These are phyloP conservation scores for Manacus vitellinus DNA, from an alignment of 2,113 vertebrate species.

Conservation along the genomic window DNA sequence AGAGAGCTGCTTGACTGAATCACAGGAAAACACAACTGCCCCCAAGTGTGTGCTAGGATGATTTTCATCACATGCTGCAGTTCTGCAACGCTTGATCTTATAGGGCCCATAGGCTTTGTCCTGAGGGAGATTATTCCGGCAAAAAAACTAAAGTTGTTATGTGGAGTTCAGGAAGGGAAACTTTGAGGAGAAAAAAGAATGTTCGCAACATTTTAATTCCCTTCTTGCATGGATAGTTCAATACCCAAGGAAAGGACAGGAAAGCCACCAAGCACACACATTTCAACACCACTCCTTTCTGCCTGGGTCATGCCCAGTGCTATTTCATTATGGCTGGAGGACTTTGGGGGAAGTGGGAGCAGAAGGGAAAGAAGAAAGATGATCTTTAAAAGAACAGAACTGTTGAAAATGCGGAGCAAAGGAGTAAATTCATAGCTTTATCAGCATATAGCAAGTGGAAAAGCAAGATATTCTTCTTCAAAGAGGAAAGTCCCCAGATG, in stretches of 20 bases:
- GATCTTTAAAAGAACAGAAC: constrained; percentile 41
- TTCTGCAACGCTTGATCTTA: background rate
- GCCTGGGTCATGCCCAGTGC: background rate
- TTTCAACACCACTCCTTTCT: background rate
- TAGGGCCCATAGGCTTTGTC: background rate
- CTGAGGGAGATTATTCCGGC: background rate
- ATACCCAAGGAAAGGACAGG: background rate
- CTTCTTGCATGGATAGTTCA: background rate
- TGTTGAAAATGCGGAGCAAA: constrained; percentile 44
- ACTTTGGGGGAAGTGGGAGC: background rate
- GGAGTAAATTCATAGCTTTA: constrained; percentile 46
- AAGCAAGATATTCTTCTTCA: constrained; percentile 46
- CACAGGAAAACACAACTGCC: constrained; percentile 56
- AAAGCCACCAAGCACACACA: background rate
- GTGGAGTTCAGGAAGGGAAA: background rate
- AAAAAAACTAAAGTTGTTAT: background rate
- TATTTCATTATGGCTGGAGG: constrained; percentile 5
- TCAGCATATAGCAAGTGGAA: constrained; percentile 42
- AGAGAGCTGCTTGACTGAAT: constrained; percentile 35
- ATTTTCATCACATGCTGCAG: constrained; percentile 28
- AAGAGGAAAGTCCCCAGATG: constrained; percentile 35
- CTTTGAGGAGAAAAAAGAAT: background rate
- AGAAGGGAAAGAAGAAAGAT: constrained; percentile 18
- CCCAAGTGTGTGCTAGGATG: constrained; percentile 59
- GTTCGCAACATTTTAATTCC: background rate